Evolutionary conservation across 2,888 invertebrate species (phyloP), one percentile per base, ranked within the genome.

Genomic region (Mellilla xanthometata): DNA sequence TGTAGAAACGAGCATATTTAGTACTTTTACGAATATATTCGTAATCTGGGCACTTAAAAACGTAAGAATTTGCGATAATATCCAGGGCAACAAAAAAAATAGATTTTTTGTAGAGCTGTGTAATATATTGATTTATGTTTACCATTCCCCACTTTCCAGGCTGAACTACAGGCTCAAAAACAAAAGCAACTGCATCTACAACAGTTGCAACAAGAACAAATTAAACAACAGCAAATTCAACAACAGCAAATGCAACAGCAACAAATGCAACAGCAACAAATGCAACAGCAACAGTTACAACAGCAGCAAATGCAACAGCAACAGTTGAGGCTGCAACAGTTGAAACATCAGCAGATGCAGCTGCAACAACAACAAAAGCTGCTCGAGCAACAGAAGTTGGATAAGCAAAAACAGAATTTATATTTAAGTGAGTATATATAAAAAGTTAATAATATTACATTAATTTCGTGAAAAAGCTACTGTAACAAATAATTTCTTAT

Each of bases 381-480:
- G 31, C 0, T 62, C 7, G 61, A 66, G 32, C 60, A 69, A 10
- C 64, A 62, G 33, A 60, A 60, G 28, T 35, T 50, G 33, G 65
- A 72, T 2, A 36, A 38, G 27, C 57, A 66, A 46, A 63, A 61
- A 40, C 52, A 62, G 39, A 60, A 35, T 13, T 58, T 63, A 0
- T 60, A 65, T 24, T 56, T 65, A 0, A 61, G 76, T 76, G 31
- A 72, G 75, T 70, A 9, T 24, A 15, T 12, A 5, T 15, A 10
- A 5, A n/a, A n/a, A n/a, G n/a, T n/a, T n/a, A n/a, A n/a, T n/a
- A n/a, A n/a, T n/a, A n/a, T n/a, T n/a, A n/a, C n/a, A n/a, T n/a
- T n/a, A n/a, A n/a, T n/a, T 19, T 5, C 15, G 15, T 19, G 15
- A 1, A 19, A 19, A 19, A 5, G 15, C 15, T n/a, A n/a, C n/a